Evolutionary conservation across 1,140 invertebrate species (phyloP).

Genomic region (Papilio polytes): DNA sequence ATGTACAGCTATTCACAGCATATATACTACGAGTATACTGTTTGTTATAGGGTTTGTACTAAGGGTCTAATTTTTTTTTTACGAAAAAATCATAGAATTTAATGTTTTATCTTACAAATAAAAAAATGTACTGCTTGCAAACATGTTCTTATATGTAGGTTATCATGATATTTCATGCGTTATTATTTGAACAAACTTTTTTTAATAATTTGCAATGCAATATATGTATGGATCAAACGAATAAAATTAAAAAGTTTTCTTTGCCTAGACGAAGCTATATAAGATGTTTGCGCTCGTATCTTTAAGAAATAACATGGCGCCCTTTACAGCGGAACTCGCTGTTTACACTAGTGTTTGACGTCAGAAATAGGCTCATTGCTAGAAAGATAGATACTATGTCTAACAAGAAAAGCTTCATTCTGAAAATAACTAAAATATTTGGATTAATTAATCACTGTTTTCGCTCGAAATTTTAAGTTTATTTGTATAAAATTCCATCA

Average conservation of each 20-base stretch:
- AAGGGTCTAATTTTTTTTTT: background rate
- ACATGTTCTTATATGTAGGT: too few species aligned
- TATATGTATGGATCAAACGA: background rate
- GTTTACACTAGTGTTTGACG: background rate
- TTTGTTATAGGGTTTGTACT: background rate
- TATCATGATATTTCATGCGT: too few species aligned
- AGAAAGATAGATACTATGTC: background rate
- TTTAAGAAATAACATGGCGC: background rate
- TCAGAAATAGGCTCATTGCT: background rate
- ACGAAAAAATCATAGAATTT: background rate
- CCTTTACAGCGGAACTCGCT: background rate
- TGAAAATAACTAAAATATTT: background rate
- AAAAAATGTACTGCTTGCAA: too few species aligned
- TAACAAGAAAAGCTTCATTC: background rate
- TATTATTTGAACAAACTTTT: background rate
- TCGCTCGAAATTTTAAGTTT: background rate
- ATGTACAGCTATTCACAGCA: background rate
- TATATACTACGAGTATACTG: background rate
- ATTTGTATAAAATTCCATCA: background rate
- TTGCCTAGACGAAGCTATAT: background rate
- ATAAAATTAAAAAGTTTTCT: background rate
- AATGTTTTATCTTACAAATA: too few species aligned
- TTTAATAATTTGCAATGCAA: background rate
- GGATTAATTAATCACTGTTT: background rate
- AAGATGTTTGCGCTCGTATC: background rate